phyloP scores from a whole-genome alignment of 1,140 invertebrate species.

The Pogonognathellus flavescens region DNA sequence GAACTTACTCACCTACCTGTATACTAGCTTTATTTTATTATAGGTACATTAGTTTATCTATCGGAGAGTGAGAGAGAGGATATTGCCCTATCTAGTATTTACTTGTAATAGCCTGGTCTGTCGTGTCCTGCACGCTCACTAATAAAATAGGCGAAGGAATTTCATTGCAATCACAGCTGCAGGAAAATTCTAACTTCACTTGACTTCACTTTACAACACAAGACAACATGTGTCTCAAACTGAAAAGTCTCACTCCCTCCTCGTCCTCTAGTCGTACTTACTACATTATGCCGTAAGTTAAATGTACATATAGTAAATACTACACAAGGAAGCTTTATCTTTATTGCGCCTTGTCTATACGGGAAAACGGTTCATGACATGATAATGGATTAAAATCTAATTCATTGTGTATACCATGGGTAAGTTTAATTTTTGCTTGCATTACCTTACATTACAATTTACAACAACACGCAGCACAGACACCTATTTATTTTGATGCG shows the following conservation, averaged over 20 bases:
- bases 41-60: conserved; percentile 5
- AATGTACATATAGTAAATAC: not conserved
- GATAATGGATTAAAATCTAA: conserved; percentile 49
- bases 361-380: conserved; percentile 38
- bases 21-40: not conserved
- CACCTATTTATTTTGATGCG: not conserved
- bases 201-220: conserved; percentile 27
- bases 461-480: not conserved
- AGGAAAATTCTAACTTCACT: conserved; percentile 44
- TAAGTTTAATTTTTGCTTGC: not conserved
- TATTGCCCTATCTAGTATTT: conserved; percentile 35
- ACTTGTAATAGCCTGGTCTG: not conserved
- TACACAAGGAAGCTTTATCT: conserved; percentile 28
- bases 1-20: not conserved
- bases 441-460: not conserved
- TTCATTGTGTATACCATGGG: not conserved
- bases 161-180: conserved; percentile 46
- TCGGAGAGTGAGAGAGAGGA: conserved; percentile 25
- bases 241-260: conserved; percentile 21
- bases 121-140: conserved; percentile 21
- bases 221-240: conserved; percentile 18
- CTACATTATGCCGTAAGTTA: too few species aligned
- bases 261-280: too few species aligned
- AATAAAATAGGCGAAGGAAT: conserved; percentile 25
- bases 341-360: not conserved